Evolutionary conservation across 37 sponge, comb jelly and placozoan species (phyloP).

Genomic region (Mnemiopsis leidyi): DNA sequence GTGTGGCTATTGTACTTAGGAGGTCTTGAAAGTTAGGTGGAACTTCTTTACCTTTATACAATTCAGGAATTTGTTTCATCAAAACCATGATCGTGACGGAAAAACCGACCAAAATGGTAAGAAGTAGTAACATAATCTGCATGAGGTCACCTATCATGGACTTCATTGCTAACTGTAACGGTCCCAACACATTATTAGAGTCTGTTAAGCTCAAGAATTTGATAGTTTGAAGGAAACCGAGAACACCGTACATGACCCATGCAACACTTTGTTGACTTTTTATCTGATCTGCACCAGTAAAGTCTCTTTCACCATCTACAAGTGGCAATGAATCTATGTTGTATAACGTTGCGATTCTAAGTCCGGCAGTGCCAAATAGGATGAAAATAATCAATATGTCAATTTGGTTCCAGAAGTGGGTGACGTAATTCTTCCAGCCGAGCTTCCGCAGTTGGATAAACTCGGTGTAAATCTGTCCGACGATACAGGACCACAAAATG

Average conservation of each 20-base stretch:
- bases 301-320: background rate
- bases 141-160: conserved; percentile 51
- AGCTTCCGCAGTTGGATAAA: conserved; percentile 44
- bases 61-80: conserved; percentile 27
- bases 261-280: background rate
- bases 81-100: background rate
- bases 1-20: background rate
- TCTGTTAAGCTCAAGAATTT: conserved; percentile 48
- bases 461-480: conserved; percentile 53
- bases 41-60: background rate
- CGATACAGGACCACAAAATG: conserved; percentile 52
- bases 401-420: conserved; percentile 35
- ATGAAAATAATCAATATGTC: conserved; percentile 18
- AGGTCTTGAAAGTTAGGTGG: background rate
- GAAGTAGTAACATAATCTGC: conserved; percentile 23
- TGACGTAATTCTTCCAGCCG: conserved; percentile 48
- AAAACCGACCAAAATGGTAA: background rate
- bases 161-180: conserved; percentile 55
- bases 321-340: background rate
- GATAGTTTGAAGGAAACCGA: conserved; percentile 58
- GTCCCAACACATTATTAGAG: conserved; percentile 53
- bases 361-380: background rate
- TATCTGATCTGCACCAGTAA: background rate
- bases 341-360: background rate
- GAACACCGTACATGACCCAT: conserved; percentile 35